Evolutionary conservation across 2,797 vertebrate genomes (phyloP), one percentile per base, ranked within the genome.

Genomic region (Bradypodion pumilum): DNA sequence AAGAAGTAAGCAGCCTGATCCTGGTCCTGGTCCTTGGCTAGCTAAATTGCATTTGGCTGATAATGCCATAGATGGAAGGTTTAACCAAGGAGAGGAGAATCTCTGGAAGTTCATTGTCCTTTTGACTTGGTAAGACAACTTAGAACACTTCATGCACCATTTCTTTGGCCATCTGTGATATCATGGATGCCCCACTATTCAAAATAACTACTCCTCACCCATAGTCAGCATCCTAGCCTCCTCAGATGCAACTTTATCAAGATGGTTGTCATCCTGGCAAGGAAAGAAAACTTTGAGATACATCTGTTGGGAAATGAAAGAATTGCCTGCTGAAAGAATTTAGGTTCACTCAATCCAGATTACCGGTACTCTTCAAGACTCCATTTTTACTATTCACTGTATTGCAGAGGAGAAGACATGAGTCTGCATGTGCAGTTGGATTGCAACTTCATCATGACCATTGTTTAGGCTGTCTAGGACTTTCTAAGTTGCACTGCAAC

Each of bases 1-100:
- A 86, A 87, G 87, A 73, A 83, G 21, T 32, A 68, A 87, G 16
- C 21, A 70, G 2, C 4, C 21, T 0, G 72, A 91, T 42, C 73
- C 78, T 0, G 72, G 91, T 42, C 73, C 78, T 23, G 94, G 91
- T 7, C 91, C 94, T 52, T 95, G 94, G 93, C 78, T 96, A 63
- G 88, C 87, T 74, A 95, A 93, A 42, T 42, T 96, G 46, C 82
- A 93, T 78, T 88, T 95, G 85, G 89, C 87, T 63, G 94, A 95
- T 80, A 96, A 96, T n/a, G 87, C 90, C 49, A 94, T 95, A 70
- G 94, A 95, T 7, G 74, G 91, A 63, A 91, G 52, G 27, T 94
- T 92, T 56, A 85, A 84, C 13, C 88, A 89, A 25, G 84, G 66
- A 80, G 90, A 85, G 69, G 81, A 76, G 2, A 74, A 66, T 23